These are phyloP conservation scores for Solenodon paradoxus DNA, from an alignment of 2,113 vertebrate species.

Conservation along the genomic window DNA sequence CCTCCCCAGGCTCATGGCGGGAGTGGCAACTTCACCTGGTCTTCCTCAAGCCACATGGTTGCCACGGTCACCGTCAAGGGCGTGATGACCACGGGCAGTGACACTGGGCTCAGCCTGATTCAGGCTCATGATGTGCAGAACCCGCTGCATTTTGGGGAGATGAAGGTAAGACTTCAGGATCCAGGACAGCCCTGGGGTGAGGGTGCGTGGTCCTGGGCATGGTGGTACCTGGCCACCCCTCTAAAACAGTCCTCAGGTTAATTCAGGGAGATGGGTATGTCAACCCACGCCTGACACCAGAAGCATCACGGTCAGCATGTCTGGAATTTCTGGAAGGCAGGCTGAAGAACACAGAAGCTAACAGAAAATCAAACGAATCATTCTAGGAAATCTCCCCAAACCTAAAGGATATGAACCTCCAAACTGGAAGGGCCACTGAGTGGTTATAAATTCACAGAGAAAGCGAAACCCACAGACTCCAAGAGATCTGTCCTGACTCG, in stretches of 20 bases:
- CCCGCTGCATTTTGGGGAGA: conserved; percentile 90
- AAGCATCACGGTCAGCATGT: neutral
- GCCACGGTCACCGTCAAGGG: conserved; percentile 94
- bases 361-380: neutral
- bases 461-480: neutral
- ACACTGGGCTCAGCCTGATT: conserved; percentile 89
- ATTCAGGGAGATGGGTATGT: neutral
- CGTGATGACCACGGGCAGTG: conserved; percentile 91
- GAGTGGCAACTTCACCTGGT: conserved; percentile 98
- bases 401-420: neutral
- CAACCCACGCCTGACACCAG: neutral
- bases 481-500: neutral
- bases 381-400: neutral
- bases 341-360: neutral
- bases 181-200: neutral
- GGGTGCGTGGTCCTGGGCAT: neutral
- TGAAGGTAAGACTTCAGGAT: conserved; percentile 85
- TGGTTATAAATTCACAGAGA: neutral
- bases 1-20: conserved; percentile 88
- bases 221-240: fast-evolving
- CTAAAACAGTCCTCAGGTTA: neutral
- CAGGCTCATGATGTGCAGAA: conserved; percentile 92
- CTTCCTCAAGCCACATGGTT: conserved; percentile 88
- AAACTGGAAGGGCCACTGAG: fast-evolving
- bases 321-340: neutral